These are phyloP conservation scores for Polylopha cassiicola DNA, from an alignment of 2,888 invertebrate species.

Conservation along the genomic window DNA sequence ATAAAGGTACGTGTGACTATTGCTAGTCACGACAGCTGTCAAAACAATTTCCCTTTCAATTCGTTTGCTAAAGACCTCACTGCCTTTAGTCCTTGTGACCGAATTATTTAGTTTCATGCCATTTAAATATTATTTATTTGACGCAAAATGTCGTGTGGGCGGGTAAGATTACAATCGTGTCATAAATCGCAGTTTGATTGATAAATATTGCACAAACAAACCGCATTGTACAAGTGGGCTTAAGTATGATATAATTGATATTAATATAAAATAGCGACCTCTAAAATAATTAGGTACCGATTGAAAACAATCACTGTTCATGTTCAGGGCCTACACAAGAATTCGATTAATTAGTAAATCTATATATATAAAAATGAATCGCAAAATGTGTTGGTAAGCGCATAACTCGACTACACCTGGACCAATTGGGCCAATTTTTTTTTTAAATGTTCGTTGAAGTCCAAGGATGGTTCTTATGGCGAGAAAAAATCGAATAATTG, in stretches of 20 bases:
- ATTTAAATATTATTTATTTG: conserved; percentile 12
- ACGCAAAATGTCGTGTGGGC: conserved; percentile 7
- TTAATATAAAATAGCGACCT: conserved; percentile 9
- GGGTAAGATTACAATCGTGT: conserved; percentile 14
- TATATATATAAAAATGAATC: too few species aligned
- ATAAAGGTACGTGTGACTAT: too few species aligned
- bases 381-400: too few species aligned
- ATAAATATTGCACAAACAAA: conserved; percentile 27
- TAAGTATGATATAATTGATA: conserved; percentile 1
- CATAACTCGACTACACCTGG: too few species aligned
- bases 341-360: not conserved
- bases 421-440: too few species aligned
- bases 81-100: too few species aligned
- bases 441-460: too few species aligned
- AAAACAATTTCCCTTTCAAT: too few species aligned
- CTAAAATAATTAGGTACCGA: conserved; percentile 6
- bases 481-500: too few species aligned
- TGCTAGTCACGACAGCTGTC: too few species aligned
- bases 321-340: not conserved
- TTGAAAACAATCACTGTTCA: conserved; percentile 11
- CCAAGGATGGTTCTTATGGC: too few species aligned
- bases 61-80: too few species aligned
- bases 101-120: conserved; percentile 2
- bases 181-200: conserved; percentile 23
- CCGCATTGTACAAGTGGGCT: conserved; percentile 26